Base-by-base conservation (phyloP, 2,797 vertebrate genomes). In the Enteromius viviparus region DNA sequence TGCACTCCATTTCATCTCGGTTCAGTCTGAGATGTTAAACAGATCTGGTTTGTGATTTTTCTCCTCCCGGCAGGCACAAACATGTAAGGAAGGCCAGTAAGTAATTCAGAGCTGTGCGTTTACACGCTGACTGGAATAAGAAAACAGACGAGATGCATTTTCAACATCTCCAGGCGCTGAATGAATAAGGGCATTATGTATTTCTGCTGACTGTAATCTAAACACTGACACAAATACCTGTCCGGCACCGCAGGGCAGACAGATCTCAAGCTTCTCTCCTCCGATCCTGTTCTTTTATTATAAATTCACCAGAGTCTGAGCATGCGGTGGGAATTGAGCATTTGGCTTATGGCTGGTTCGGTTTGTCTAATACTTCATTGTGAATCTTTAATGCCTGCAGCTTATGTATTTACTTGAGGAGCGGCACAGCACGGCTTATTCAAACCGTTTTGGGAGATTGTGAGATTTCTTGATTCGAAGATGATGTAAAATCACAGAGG, bases 121-220 rank as follows among this genome's bases (percentile, higher is more conserved):
- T 49, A 49, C 45, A 49, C 8, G 5, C 15, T 29, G 71, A 23
- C 49, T 37, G 51, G 72, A 75, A 75, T 75, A 75, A 10, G 51
- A 75, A 75, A 75, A 51, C 72, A 75, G 72, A 23, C 32, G 32
- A 55, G 49, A 55, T 75, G 72, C 19, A 58, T 75, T 75, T 75
- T 40, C 72, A 37, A 37, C 72, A 55, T 23, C 72, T 75, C 72
- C 49, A 34, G 49, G 49, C 29, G 9, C 49, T 37, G 71, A 23
- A 40, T 40, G 32, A 58, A 75, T 75, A 58, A 75, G 2, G 4
- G 29, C 72, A 58, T 58, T 40, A 58, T 75, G 51, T 40, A 58
- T 75, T 75, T 40, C 72, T 75, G 72, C 72, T 58, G 72, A 75
- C 72, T 75, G 72, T 40, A 58, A 75, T 75, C 72, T 75, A 75